These are phyloP conservation scores for Tetragonula carbonaria DNA, from an alignment of 2,888 invertebrate genomes.

Conservation along the genomic window DNA sequence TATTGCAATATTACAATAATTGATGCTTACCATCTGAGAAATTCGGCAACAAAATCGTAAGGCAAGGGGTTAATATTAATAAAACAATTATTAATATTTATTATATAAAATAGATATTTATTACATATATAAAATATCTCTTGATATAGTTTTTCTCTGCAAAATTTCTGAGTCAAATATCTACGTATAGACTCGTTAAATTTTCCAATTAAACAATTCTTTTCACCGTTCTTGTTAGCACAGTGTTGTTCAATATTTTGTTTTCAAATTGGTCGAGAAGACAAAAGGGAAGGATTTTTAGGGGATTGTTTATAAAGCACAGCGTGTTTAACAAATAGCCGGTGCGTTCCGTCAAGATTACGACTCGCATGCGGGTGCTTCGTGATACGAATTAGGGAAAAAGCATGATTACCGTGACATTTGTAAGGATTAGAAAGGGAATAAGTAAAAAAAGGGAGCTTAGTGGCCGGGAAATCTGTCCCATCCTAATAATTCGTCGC, in stretches of 20 bases:
- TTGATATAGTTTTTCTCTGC: background rate
- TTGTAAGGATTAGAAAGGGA: slow-evolving; percentile 78
- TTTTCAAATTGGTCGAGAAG: background rate
- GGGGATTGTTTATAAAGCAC: slow-evolving; percentile 59
- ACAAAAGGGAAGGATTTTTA: background rate
- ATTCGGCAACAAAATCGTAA: no score
- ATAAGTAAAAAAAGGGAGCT: slow-evolving; percentile 65
- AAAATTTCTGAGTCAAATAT: background rate
- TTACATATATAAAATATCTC: no score
- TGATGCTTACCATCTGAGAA: no score
- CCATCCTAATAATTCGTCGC: slow-evolving; percentile 58
- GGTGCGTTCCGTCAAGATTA: slow-evolving; percentile 77
- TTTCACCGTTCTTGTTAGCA: background rate
- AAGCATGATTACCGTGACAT: slow-evolving; percentile 73
- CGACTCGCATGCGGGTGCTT: slow-evolving; percentile 74
- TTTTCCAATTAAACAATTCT: background rate
- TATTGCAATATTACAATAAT: no score
- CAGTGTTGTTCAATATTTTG: background rate
- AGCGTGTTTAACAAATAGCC: slow-evolving; percentile 58
- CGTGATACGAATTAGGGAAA: slow-evolving; percentile 76
- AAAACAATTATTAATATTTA: no score
- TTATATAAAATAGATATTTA: no score
- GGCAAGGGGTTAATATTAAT: no score
- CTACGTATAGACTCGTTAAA: background rate
- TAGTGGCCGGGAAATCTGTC: slow-evolving; percentile 62